A percentile compares a stretch with the other conserved stretches of the same genome.
Conservation (phyloP, 2,797 vertebrate genomes). For the Cirrhinus mrigala region DNA sequence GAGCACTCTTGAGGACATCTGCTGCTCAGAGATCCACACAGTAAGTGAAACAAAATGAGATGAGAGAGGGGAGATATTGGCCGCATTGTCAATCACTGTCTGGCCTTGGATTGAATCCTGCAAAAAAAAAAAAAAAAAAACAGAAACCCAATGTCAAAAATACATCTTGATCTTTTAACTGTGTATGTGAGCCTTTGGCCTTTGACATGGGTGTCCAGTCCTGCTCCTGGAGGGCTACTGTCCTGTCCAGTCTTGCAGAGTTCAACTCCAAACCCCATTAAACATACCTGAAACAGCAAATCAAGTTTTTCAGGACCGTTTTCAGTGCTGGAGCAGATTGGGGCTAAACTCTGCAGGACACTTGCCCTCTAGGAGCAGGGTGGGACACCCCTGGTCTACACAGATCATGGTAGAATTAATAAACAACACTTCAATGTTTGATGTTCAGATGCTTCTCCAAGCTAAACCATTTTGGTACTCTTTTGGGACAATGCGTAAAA, state of each 20-base stretch:
- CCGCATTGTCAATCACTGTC: slow-evolving; percentile 36
- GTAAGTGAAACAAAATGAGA: slow-evolving; percentile 72
- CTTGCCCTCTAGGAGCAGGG: background rate
- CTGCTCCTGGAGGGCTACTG: background rate
- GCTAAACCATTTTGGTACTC: background rate
- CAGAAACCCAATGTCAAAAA: background rate
- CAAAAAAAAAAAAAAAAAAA: slow-evolving; percentile 13
- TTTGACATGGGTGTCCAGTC: background rate
- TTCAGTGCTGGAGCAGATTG: background rate
- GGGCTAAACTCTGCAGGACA: background rate
- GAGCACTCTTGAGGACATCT: slow-evolving; percentile 85
- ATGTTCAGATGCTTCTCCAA: background rate
- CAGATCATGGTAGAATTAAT: background rate
- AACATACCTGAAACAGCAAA: background rate
- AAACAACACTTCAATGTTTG: background rate
- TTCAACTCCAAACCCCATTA: background rate
- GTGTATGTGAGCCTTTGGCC: background rate
- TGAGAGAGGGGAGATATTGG: slow-evolving; percentile 61
- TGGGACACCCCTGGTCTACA: background rate
- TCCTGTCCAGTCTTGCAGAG: background rate
- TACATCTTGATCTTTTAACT: background rate
- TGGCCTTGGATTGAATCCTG: slow-evolving; percentile 23
- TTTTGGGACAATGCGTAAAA: background rate
- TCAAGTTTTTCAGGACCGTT: background rate
- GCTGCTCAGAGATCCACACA: slow-evolving; percentile 53